Evolutionary conservation across 2,113 vertebrate genomes (phyloP).

Genomic region (Gymnarchus niloticus): DNA sequence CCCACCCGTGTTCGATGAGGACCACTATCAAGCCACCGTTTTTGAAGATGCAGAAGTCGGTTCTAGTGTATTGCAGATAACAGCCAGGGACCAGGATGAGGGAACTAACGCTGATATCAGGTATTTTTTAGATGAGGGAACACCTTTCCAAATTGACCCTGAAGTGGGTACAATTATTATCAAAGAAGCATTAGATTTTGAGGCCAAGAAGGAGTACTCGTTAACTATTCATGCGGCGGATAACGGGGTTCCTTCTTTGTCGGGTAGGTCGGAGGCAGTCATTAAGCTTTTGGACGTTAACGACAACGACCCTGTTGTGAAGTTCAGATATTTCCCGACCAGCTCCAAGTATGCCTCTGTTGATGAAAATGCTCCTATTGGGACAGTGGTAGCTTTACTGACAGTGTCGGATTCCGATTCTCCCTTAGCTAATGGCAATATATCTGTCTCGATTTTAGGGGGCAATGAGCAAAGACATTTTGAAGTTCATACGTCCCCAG

Average conservation of each 20-base stretch:
- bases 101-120: slow-evolving; percentile 85
- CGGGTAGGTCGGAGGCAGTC: slow-evolving; percentile 79
- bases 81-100: slow-evolving; percentile 84
- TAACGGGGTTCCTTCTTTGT: slow-evolving; percentile 78
- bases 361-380: slow-evolving; percentile 89
- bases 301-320: slow-evolving; percentile 91
- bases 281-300: slow-evolving; percentile 88
- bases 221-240: slow-evolving; percentile 85
- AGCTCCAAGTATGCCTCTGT: slow-evolving; percentile 91
- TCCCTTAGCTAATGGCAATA: slow-evolving; percentile 84
- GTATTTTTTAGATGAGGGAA: slow-evolving; percentile 77
- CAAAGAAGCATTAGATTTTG: slow-evolving; percentile 81
- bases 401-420: slow-evolving; percentile 93
- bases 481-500: slow-evolving; percentile 90
- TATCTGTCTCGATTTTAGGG: slow-evolving; percentile 87
- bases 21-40: slow-evolving; percentile 80
- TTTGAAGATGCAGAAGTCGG: slow-evolving; percentile 82
- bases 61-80: slow-evolving; percentile 82
- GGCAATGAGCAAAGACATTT: slow-evolving; percentile 96
- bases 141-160: slow-evolving; percentile 87
- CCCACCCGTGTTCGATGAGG: slow-evolving; percentile 78
- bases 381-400: slow-evolving; percentile 88
- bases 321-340: slow-evolving; percentile 87
- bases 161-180: slow-evolving; percentile 84
- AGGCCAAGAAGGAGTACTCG: slow-evolving; percentile 78